phyloP scores from a whole-genome alignment of 2,797 vertebrate species.

The Ciconia nigra region DNA sequence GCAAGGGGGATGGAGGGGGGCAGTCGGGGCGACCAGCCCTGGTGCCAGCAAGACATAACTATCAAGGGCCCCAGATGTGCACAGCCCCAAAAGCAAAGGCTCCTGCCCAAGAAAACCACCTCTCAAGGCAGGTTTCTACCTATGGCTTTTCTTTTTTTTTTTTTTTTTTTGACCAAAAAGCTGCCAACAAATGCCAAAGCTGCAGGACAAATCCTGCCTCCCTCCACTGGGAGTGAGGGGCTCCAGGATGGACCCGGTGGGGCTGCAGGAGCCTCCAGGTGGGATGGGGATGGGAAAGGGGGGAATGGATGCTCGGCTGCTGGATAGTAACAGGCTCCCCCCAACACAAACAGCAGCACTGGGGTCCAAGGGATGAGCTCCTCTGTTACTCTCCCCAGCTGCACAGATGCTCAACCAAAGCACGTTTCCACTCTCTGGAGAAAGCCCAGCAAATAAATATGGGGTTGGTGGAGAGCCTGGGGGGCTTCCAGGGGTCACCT shows the following conservation, averaged over 20 bases:
- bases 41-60: background rate
- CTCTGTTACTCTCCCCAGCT: background rate
- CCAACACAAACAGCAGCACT: rapidly evolving
- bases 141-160: rapidly evolving
- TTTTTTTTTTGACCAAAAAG: background rate
- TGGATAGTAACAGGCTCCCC: background rate
- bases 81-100: background rate
- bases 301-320: background rate
- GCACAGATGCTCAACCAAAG: background rate
- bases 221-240: background rate
- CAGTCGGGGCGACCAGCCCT: rapidly evolving
- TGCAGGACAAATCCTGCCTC: background rate
- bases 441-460: background rate
- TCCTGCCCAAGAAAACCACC: background rate
- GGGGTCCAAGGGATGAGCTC: background rate
- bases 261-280: background rate
- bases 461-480: background rate
- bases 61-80: background rate
- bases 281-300: background rate
- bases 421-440: background rate
- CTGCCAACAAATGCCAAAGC: background rate
- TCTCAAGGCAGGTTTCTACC: background rate
- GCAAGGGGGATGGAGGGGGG: background rate
- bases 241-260: rapidly evolving
- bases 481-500: background rate